Conservation (phyloP, 2,888 invertebrate species). For the Macrophya annulata region DNA sequence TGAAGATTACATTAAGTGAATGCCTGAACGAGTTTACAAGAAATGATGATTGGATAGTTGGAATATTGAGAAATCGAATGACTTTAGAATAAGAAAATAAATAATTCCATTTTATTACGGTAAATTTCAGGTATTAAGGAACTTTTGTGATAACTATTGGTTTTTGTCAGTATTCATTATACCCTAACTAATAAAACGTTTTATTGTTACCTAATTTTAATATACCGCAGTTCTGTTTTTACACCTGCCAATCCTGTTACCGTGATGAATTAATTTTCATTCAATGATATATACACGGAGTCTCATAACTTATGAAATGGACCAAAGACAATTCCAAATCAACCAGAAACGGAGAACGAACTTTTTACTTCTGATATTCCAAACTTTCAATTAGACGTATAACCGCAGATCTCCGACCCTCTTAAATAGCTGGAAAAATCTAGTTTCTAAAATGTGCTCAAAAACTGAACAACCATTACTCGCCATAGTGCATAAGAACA, state of each 20-base stretch:
- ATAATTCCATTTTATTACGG: not conserved
- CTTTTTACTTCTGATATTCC: no score
- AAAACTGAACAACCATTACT: no score
- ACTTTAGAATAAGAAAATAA: not conserved
- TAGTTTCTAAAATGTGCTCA: no score
- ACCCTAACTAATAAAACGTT: not conserved
- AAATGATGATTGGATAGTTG: not conserved
- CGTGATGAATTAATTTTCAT: not conserved
- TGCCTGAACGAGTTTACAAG: no score
- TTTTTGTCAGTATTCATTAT: not conserved
- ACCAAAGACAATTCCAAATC: not conserved
- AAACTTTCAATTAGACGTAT: no score
- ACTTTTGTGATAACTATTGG: not conserved
- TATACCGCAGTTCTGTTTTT: not conserved
- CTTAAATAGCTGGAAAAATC: no score
- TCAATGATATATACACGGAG: not conserved
- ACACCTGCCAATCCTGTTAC: not conserved
- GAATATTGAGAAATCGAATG: not conserved
- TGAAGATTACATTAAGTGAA: slow-evolving; percentile 17
- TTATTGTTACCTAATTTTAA: not conserved
- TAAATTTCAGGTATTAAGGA: not conserved
- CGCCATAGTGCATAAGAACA: no score
- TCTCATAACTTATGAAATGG: not conserved
- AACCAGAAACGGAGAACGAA: not conserved
- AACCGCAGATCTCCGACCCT: no score